phyloP scores from a whole-genome alignment of 2,113 vertebrate species.

The Orycteropus afer region DNA sequence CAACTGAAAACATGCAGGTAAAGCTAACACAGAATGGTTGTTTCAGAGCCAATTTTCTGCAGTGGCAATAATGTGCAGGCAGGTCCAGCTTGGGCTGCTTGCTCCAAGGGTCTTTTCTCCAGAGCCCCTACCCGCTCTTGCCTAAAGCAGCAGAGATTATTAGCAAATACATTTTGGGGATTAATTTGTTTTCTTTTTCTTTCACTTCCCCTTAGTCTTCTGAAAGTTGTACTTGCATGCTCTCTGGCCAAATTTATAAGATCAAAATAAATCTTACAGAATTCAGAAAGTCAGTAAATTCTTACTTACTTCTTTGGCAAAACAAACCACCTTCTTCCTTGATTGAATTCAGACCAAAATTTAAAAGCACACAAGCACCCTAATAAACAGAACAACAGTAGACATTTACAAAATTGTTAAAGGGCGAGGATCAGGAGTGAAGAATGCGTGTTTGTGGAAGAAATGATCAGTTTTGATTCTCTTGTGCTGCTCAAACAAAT shows the following conservation, averaged over 20 bases:
- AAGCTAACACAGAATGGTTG: conserved; percentile 25
- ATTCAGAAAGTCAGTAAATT: background rate
- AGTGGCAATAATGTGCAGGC: background rate
- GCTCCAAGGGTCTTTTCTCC: background rate
- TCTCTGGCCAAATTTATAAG: background rate
- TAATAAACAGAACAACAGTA: background rate
- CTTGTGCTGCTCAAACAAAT: no score
- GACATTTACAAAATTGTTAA: background rate
- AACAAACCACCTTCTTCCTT: background rate
- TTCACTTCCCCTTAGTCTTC: background rate
- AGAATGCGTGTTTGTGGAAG: fast-evolving
- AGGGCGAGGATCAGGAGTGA: background rate
- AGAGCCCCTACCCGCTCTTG: background rate
- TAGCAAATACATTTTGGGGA: background rate
- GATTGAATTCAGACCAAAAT: background rate
- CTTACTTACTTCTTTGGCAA: conserved; percentile 1
- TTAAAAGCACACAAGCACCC: background rate
- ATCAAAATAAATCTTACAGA: background rate
- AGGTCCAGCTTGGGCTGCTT: background rate
- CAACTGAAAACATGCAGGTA: conserved; percentile 65
- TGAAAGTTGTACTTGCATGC: background rate
- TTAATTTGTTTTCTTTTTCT: conserved; percentile 17
- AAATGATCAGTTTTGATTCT: no score
- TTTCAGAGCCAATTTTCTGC: conserved; percentile 61
- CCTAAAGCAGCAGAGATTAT: background rate